A percentile compares a stretch with the other conserved stretches of the same genome.
phyloP scores from a whole-genome alignment of 92 coral and sea anemone species.

The Montipora capitata region DNA sequence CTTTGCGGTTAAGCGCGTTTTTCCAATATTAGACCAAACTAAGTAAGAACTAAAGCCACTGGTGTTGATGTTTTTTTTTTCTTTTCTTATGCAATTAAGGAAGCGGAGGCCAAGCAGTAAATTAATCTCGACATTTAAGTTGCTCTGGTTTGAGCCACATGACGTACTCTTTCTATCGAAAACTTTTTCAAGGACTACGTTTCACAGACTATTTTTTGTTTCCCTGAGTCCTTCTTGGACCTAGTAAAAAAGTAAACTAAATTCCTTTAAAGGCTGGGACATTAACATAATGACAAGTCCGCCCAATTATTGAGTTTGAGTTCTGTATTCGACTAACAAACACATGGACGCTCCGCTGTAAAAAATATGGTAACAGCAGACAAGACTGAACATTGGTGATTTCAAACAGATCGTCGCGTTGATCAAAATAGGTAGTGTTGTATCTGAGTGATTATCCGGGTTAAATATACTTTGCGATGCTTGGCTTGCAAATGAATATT shows the following conservation, averaged over 20 bases:
- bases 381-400: background rate
- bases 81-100: slow-evolving; percentile 35
- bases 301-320: background rate
- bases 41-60: background rate
- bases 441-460: background rate
- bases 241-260: background rate
- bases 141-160: background rate
- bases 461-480: background rate
- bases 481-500: slow-evolving; percentile 7
- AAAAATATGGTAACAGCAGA: background rate
- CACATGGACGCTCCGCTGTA: background rate
- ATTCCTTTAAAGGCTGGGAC: background rate
- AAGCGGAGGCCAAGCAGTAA: slow-evolving; percentile 10
- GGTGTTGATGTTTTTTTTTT: slow-evolving; percentile 15
- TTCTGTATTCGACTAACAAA: background rate
- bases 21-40: slow-evolving; percentile 13
- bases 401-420: slow-evolving; percentile 8
- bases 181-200: background rate
- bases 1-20: background rate
- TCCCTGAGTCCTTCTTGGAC: background rate
- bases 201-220: background rate
- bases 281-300: slow-evolving; percentile 10
- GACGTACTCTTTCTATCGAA: background rate
- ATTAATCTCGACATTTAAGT: slow-evolving; percentile 11
- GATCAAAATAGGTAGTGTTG: background rate